Conservation (phyloP, 2,113 vertebrate species). For the Siniperca chuatsi region DNA sequence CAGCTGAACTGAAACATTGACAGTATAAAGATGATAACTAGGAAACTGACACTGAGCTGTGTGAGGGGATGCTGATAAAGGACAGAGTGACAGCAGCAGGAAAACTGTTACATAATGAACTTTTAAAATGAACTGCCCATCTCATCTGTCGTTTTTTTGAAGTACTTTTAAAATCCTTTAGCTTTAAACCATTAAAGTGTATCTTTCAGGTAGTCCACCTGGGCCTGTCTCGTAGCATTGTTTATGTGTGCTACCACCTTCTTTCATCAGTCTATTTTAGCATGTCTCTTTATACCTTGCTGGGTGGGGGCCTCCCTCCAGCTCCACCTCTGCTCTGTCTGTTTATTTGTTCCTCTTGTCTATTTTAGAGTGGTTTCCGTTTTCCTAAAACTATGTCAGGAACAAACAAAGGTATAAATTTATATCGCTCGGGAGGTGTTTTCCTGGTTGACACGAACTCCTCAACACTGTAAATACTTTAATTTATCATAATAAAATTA, state of each 20-base stretch:
- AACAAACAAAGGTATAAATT: slow-evolving; percentile 72
- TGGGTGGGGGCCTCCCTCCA: slow-evolving; percentile 53
- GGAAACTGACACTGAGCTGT: slow-evolving; percentile 37
- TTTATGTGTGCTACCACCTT: slow-evolving; percentile 48
- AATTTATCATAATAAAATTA: not conserved
- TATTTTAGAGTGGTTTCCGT: slow-evolving; percentile 73
- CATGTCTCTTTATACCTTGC: slow-evolving; percentile 58
- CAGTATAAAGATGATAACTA: slow-evolving; percentile 18
- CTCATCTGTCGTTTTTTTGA: not conserved
- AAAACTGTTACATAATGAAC: not conserved
- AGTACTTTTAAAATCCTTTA: not conserved
- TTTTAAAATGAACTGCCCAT: slow-evolving; percentile 16
- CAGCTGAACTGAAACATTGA: slow-evolving; percentile 66
- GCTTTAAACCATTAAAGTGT: not conserved
- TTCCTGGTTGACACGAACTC: slow-evolving; percentile 17
- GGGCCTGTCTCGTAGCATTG: slow-evolving; percentile 25
- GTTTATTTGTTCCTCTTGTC: slow-evolving; percentile 76
- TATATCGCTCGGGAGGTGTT: slow-evolving; percentile 15
- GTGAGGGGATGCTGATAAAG: slow-evolving; percentile 63
- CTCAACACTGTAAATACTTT: slow-evolving; percentile 9
- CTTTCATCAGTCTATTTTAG: slow-evolving; percentile 72
- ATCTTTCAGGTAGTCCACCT: slow-evolving; percentile 15
- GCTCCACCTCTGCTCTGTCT: slow-evolving; percentile 55
- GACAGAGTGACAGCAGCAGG: slow-evolving; percentile 52
- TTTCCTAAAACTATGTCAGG: slow-evolving; percentile 63